Conservation (phyloP, 2,113 vertebrate species). For the Arenaria interpres region DNA sequence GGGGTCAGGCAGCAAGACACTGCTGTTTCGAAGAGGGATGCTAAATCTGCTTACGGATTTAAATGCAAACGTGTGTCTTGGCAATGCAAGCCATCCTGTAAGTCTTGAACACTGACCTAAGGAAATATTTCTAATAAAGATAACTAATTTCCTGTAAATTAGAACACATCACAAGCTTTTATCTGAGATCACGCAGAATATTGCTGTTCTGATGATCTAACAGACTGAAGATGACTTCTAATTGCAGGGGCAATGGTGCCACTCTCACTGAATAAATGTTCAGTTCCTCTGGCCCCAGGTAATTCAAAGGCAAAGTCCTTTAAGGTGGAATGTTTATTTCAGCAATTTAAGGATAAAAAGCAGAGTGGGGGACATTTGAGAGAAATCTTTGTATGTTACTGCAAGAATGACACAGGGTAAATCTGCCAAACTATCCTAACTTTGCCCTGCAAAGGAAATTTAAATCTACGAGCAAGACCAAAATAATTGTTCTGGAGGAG, state of each 20-base stretch:
- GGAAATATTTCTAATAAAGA: constrained; percentile 56
- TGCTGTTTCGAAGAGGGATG: neutral
- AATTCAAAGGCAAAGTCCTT: neutral
- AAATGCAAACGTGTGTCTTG: constrained; percentile 10
- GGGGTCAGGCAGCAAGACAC: neutral
- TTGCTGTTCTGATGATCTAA: constrained; percentile 17
- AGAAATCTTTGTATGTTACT: neutral
- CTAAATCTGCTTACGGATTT: neutral
- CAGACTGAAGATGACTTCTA: neutral
- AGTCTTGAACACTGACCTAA: constrained; percentile 36
- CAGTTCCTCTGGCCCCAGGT: neutral
- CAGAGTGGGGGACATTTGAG: neutral
- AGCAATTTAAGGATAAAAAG: neutral
- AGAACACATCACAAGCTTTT: constrained; percentile 23
- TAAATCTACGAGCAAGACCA: neutral
- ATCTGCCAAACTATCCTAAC: neutral
- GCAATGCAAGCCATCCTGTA: neutral
- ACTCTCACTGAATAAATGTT: neutral
- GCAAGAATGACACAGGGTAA: neutral
- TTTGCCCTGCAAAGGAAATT: neutral
- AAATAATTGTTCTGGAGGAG: neutral
- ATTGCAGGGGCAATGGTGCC: neutral
- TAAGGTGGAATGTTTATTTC: neutral
- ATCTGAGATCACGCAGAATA: constrained; percentile 13
- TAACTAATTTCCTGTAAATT: constrained; percentile 51